Percentiles rank a stretch among this genome's conserved stretches.
Evolutionary conservation across 2,797 vertebrate species (phyloP).

Genomic region (Manis javanica): DNA sequence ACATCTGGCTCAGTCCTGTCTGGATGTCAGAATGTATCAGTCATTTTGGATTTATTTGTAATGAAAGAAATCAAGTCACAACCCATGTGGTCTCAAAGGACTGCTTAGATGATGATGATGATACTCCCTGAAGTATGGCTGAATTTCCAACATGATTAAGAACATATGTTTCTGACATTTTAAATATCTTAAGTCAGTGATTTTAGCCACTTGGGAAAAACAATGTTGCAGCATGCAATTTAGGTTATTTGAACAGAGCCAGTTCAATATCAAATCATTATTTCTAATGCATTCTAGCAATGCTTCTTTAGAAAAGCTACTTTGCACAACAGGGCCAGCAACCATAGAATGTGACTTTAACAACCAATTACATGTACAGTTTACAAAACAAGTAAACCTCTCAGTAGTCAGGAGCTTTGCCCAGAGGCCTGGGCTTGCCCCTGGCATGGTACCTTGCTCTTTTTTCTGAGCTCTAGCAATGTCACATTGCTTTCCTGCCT

Average conservation of each 20-base stretch:
- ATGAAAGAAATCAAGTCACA: slow-evolving; percentile 54
- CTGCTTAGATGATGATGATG: slow-evolving; percentile 10
- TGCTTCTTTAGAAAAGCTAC: slow-evolving; percentile 39
- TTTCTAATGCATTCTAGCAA: slow-evolving; percentile 55
- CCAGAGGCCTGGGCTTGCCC: slow-evolving; percentile 20
- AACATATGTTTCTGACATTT: slow-evolving; percentile 61
- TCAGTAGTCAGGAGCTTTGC: slow-evolving; percentile 47
- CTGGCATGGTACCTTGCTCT: slow-evolving; percentile 48
- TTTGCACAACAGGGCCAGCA: slow-evolving; percentile 64
- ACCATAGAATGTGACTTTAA: slow-evolving; percentile 60
- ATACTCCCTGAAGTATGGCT: slow-evolving; percentile 15
- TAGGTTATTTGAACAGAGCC: slow-evolving; percentile 61
- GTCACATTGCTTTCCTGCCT: slow-evolving; percentile 22
- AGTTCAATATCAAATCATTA: slow-evolving; percentile 56
- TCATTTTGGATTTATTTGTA: slow-evolving; percentile 64
- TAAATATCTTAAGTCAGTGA: slow-evolving; percentile 63
- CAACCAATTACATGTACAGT: slow-evolving; percentile 65
- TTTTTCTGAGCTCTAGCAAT: slow-evolving; percentile 37
- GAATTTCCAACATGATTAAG: slow-evolving; percentile 41
- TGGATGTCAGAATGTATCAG: slow-evolving; percentile 14
- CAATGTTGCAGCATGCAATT: slow-evolving; percentile 60
- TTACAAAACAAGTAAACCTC: slow-evolving; percentile 71
- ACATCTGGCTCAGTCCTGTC: slow-evolving; percentile 22
- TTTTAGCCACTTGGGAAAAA: slow-evolving; percentile 68
- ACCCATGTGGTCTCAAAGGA: not conserved